A percentile compares a stretch with the other conserved stretches of the same genome.
Evolutionary conservation across 2,797 vertebrate genomes (phyloP).

Genomic region (Pangasius macronema): DNA sequence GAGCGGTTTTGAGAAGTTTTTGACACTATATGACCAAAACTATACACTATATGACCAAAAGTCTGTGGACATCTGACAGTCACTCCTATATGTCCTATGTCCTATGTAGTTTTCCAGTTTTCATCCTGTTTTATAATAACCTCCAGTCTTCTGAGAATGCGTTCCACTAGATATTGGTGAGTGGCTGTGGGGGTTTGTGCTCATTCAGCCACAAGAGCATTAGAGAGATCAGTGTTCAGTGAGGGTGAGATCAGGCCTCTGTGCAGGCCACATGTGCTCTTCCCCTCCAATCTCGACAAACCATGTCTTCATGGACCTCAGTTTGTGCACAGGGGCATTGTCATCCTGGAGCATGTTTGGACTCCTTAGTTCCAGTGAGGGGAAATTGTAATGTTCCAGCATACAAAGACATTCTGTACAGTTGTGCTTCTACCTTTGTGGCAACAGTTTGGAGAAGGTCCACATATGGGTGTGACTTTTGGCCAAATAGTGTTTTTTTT

Average conservation of each 20-base stretch:
- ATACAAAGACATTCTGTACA: neutral
- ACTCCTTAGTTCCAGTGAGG: neutral
- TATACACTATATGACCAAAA: neutral
- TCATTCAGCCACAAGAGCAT: no score
- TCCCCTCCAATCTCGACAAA: no score
- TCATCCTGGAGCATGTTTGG: neutral
- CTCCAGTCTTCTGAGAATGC: neutral
- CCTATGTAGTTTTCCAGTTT: no score
- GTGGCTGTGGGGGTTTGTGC: neutral
- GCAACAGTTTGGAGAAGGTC: neutral
- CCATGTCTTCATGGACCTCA: neutral
- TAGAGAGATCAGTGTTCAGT: neutral
- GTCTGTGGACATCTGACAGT: neutral
- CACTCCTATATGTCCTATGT: neutral
- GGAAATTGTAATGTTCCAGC: neutral
- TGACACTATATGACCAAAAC: neutral
- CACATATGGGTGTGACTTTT: neutral
- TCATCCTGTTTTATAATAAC: neutral
- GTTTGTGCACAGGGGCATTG: no score
- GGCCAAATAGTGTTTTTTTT: neutral
- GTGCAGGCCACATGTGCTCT: no score
- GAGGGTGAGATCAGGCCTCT: no score
- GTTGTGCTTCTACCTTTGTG: neutral
- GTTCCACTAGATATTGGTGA: neutral
- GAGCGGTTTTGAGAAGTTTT: neutral